A percentile compares a stretch with the other conserved stretches of the same genome.
Conservation (phyloP, 2,797 vertebrate species). For the Ceyx erithaca region DNA sequence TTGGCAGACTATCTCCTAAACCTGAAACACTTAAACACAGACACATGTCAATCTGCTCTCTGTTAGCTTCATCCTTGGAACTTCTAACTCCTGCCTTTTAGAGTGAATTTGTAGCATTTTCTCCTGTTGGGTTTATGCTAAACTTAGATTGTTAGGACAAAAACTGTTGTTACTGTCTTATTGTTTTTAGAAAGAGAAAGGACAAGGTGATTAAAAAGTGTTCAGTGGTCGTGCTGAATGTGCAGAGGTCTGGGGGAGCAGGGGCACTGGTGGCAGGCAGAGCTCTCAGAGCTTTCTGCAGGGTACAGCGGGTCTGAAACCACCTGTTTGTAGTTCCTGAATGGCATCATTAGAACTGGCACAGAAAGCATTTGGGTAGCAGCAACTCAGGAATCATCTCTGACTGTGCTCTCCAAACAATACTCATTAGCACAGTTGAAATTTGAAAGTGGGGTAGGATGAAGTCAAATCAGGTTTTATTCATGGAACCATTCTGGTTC, state of each 20-base stretch:
- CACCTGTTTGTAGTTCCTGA: not conserved
- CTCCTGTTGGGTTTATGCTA: not conserved
- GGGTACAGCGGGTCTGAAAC: not conserved
- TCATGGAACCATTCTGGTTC: not conserved
- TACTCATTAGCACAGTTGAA: not conserved
- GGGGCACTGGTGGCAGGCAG: not conserved
- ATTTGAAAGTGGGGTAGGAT: not conserved
- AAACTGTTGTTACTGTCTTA: not conserved
- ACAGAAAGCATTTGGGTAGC: not conserved
- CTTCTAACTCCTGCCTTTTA: not conserved
- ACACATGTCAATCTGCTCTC: not conserved
- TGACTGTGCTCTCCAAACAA: not conserved
- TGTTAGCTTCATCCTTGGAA: constrained; percentile 14
- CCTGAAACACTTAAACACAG: constrained; percentile 2
- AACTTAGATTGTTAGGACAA: not conserved
- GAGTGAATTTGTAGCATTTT: not conserved
- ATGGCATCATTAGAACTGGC: not conserved
- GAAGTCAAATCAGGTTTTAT: not conserved
- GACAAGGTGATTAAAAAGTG: not conserved
- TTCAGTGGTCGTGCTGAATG: not conserved
- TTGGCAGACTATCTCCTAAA: constrained; percentile 25
- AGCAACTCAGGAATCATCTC: not conserved
- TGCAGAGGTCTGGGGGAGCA: not conserved
- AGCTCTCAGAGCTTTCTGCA: not conserved
- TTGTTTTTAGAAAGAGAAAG: not conserved